Evolutionary conservation across 2,113 vertebrate genomes (phyloP).

Genomic region (Electrona antarctica): DNA sequence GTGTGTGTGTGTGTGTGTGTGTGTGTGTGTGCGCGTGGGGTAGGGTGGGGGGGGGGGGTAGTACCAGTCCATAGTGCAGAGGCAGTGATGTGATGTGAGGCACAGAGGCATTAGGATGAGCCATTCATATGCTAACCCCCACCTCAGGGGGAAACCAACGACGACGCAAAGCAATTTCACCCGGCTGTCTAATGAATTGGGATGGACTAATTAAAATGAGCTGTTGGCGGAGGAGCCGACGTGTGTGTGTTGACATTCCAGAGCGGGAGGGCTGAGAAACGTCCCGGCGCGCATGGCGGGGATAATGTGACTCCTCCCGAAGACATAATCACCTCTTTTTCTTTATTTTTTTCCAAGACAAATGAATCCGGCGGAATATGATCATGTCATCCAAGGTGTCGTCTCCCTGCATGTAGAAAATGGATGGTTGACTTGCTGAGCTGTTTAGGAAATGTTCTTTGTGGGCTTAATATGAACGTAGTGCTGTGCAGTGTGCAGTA

Average conservation of each 20-base stretch:
- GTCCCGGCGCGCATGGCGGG: not conserved
- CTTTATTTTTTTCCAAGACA: not conserved
- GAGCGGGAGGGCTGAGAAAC: constrained; percentile 26
- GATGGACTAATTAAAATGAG: constrained; percentile 54
- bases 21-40: too few species aligned
- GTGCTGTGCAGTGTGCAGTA: too few species aligned
- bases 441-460: too few species aligned
- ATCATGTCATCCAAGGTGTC: too few species aligned
- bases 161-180: constrained; percentile 18
- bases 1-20: too few species aligned
- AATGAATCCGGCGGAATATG: constrained; percentile 9
- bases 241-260: constrained; percentile 41
- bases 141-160: constrained; percentile 31
- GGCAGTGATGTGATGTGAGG: constrained; percentile 3
- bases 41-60: too few species aligned
- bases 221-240: constrained; percentile 16
- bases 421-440: too few species aligned
- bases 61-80: too few species aligned
- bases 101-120: constrained; percentile 44
- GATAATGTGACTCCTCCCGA: constrained; percentile 42
- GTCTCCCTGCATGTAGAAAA: too few species aligned
- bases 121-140: constrained; percentile 46
- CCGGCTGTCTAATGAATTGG: constrained; percentile 35
- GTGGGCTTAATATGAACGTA: too few species aligned
- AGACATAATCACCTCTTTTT: constrained; percentile 34